phyloP scores from a whole-genome alignment of 2,113 vertebrate species.

The Montifringilla adamsi region DNA sequence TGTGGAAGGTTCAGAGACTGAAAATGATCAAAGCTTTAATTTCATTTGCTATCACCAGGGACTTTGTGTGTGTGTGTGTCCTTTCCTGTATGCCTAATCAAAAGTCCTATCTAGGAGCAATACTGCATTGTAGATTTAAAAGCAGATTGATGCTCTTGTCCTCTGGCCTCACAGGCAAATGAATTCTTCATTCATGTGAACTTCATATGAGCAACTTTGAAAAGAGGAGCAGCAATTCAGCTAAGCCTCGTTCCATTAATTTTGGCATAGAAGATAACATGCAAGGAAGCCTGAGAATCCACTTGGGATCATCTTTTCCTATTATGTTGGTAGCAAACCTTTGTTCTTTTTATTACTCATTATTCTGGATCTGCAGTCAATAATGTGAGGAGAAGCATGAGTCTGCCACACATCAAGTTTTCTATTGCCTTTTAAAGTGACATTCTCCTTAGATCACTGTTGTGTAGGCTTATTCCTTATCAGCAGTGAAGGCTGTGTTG shows the following conservation, averaged over 20 bases:
- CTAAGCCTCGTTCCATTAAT: not conserved
- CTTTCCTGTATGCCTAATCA: not conserved
- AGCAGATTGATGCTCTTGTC: not conserved
- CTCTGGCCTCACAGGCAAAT: not conserved
- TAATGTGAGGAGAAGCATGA: not conserved
- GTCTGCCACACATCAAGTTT: not conserved
- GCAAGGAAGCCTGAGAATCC: not conserved
- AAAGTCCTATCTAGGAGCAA: not conserved
- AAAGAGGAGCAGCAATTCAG: not conserved
- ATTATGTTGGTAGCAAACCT: not conserved
- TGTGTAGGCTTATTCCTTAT: not conserved
- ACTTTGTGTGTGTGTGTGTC: not conserved
- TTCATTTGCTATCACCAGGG: not conserved
- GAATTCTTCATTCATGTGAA: not conserved
- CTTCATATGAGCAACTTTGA: not conserved
- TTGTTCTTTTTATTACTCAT: not conserved
- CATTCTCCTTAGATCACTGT: not conserved
- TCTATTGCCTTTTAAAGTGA: not conserved
- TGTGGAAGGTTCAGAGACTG: not conserved
- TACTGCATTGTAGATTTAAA: not conserved
- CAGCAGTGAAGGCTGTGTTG: not conserved
- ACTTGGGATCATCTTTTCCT: not conserved
- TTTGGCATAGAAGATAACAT: not conserved
- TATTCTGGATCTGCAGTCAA: not conserved
- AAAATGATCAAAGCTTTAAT: slow-evolving; percentile 2